Conservation (phyloP, 2,113 vertebrate species). For the Hoplias malabaricus region DNA sequence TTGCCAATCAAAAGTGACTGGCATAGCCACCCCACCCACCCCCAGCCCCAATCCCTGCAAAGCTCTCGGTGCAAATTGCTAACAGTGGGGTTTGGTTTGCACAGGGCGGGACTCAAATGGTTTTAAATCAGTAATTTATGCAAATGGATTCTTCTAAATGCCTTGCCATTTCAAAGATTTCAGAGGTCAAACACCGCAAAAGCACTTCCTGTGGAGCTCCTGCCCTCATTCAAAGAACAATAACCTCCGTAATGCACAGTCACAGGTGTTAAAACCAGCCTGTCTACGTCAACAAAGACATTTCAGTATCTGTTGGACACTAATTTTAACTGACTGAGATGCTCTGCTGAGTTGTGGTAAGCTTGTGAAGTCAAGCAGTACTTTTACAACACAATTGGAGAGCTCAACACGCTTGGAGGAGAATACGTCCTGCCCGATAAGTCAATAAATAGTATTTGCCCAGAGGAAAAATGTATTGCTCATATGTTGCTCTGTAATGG, state of each 20-base stretch:
- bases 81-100: not conserved
- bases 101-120: not conserved
- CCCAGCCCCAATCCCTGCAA: too few relatives aligned
- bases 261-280: not conserved
- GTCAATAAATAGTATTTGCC: too few relatives aligned
- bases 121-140: constrained; percentile 4
- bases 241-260: not conserved
- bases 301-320: too few relatives aligned
- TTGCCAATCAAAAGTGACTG: not conserved
- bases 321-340: too few relatives aligned
- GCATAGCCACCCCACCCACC: not conserved
- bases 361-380: too few relatives aligned
- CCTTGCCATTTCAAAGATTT: not conserved
- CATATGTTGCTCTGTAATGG: too few relatives aligned
- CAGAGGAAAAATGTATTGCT: too few relatives aligned
- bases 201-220: not conserved
- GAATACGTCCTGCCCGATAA: too few relatives aligned
- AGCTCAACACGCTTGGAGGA: too few relatives aligned
- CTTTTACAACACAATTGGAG: too few relatives aligned
- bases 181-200: not conserved
- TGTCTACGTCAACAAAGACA: too few relatives aligned
- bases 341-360: too few relatives aligned
- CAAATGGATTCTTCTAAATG: constrained; percentile 6
- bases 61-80: not conserved
- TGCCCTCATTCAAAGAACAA: not conserved